A percentile compares a stretch with the other conserved stretches of the same genome.
These are phyloP conservation scores for Todiramphus saurophagus DNA, from an alignment of 2,113 vertebrate species.

Conservation along the genomic window DNA sequence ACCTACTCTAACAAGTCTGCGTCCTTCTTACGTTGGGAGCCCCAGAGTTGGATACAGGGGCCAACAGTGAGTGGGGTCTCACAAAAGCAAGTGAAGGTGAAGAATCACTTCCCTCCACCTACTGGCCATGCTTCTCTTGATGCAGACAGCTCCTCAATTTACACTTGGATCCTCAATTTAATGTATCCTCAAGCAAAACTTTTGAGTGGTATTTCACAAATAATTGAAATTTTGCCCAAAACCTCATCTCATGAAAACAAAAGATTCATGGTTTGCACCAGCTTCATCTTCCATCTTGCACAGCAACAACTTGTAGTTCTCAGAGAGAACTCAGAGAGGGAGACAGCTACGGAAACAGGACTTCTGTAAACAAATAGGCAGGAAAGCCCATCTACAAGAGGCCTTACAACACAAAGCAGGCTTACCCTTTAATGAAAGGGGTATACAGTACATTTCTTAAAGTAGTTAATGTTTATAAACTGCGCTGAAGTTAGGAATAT, in stretches of 20 bases:
- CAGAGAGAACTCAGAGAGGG: not conserved
- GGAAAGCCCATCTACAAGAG: not conserved
- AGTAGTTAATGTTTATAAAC: conserved; percentile 8
- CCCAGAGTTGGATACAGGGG: not conserved
- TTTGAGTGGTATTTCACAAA: not conserved
- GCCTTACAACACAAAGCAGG: not conserved
- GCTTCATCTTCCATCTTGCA: not conserved
- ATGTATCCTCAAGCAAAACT: not conserved
- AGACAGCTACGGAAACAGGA: not conserved
- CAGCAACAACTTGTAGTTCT: not conserved
- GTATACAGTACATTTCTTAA: not conserved
- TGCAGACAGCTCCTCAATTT: not conserved
- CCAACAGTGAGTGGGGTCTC: too few species aligned
- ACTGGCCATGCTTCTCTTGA: not conserved
- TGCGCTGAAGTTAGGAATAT: not conserved
- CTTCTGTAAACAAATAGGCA: not conserved
- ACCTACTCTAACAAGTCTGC: not conserved
- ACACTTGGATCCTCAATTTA: too few species aligned
- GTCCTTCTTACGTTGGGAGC: too few species aligned
- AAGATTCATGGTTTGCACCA: not conserved
- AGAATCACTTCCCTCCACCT: not conserved
- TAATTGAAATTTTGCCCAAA: not conserved
- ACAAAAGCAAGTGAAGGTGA: not conserved
- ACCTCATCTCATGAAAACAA: not conserved
- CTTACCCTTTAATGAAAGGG: not conserved